Evolutionary conservation across 1,140 invertebrate species (phyloP), one percentile per base, ranked within the genome.

Genomic region (Delia radicum): DNA sequence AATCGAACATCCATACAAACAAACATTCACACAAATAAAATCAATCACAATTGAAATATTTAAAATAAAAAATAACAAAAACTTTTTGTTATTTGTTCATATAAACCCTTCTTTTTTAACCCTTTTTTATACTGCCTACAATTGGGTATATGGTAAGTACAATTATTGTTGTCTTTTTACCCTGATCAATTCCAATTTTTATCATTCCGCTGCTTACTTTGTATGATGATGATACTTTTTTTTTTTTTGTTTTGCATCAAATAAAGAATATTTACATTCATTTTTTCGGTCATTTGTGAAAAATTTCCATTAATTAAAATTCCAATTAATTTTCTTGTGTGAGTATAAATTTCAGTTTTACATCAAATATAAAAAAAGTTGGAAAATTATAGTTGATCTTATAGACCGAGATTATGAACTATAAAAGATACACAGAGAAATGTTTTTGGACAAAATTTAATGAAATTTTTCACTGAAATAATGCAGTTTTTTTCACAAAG

Each of bases 21-120:
- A 55, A 2, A 55, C 18, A 55, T 55, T 18, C 18, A 21, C 46
- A 21, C n/a, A 55, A 33, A 69, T 69, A 69, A 69, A 69, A 69
- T 69, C 65, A 69, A 69, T 69, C 65, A 69, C 65, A 69, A 69
- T 69, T 69, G 65, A 69, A 69, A 69, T 69, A 33, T 69, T 69
- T 69, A 21, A 33, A 31, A 69, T 31, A 33, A 33, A 69, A 69
- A 55, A 21, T 5, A 55, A 55, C 48, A 55, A 24, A 6, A 55
- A 55, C 3, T 55, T 55, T 55, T 55, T 55, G 48, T 55, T 55
- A 55, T 55, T 55, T 55, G n/a, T 55, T 55, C n/a, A 55, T 24
- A 55, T 55, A n/a, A 55, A 55, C 48, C 48, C 18, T 55, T 55
- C 13, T 37, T 55, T 55, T 55, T 2, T 55, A 21, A n/a, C 24